These are phyloP conservation scores for Sepioteuthis lessoniana DNA, from an alignment of 2,888 invertebrate species.

Conservation along the genomic window DNA sequence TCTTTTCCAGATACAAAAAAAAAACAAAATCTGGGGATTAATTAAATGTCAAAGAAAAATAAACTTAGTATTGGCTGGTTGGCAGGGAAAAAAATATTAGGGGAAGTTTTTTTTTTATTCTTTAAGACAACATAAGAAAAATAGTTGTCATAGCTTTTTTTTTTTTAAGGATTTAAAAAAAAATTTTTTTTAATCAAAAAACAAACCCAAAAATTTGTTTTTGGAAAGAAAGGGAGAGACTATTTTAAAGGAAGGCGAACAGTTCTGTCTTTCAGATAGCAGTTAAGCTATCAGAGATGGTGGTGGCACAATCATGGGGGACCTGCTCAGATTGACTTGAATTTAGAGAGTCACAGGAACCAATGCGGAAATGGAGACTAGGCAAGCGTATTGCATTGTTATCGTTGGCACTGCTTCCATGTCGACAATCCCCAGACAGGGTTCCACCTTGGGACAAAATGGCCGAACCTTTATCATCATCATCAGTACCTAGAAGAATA, in stretches of 20 bases:
- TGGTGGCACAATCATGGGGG: neutral
- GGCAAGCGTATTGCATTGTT: conserved; percentile 42
- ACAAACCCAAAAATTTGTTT: too few relatives aligned
- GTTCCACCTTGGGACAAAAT: conserved; percentile 44
- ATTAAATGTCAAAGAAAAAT: neutral
- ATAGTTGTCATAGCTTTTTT: neutral
- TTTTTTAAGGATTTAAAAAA: neutral
- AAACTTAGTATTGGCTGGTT: neutral
- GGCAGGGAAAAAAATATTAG: neutral
- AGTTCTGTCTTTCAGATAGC: conserved; percentile 4
- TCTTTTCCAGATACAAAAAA: too few relatives aligned
- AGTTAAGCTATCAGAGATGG: conserved; percentile 35
- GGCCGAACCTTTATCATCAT: conserved; percentile 36
- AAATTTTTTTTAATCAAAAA: too few relatives aligned
- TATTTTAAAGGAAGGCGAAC: neutral
- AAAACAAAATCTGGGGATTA: neutral
- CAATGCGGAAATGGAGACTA: conserved; percentile 43
- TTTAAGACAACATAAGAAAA: too few relatives aligned
- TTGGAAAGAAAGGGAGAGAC: neutral
- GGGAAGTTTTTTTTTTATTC: neutral
- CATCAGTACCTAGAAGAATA: conserved; percentile 35
- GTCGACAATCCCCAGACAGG: conserved; percentile 36
- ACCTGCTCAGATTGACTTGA: conserved; percentile 43
- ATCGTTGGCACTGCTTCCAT: neutral
- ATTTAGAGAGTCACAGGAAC: conserved; percentile 43